Evolutionary conservation across 2,888 invertebrate genomes (phyloP), one percentile per base, ranked within the genome.

Genomic region (Ennomos fuscantarius): DNA sequence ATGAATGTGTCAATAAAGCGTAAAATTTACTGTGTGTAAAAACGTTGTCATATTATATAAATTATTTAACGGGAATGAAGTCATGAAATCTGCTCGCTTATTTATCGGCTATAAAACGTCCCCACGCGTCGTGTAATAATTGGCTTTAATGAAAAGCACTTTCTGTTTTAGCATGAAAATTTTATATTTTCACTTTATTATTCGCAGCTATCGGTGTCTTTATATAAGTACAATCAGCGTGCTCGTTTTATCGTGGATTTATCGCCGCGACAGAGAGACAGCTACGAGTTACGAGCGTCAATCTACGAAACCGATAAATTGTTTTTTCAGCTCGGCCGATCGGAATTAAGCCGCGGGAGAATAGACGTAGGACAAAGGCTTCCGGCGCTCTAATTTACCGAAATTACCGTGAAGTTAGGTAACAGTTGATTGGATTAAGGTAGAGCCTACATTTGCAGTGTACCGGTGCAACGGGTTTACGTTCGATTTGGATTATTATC

Each of bases 401-500:
- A 68, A 69, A 68, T 68, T 61, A 63, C 59, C 41, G 66, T 66
- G 59, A 58, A 69, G 66, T 59, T 62, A 52, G 52, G 60, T 53
- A 51, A 46, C 59, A 65, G 65, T 51, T 67, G 69, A 74, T 73
- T 70, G 68, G 66, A 68, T 68, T 57, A 63, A 69, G 63, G 62
- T 55, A 54, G 34, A 33, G 52, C 51, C 59, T 58, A 58, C 68
- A 68, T 71, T 73, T 65, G 66, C 65, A 68, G 55, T 69, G 56
- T 57, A 62, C 62, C 59, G 55, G 48, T 65, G 65, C 65, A 72
- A 54, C 65, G 61, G 66, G 69, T 83, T 82, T 78, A 79, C 68
- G 68, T 69, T 71, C 72, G 72, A 74, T 76, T 70, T 71, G 73
- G 72, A 76, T 76, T 72, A 77, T 73, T 73, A 61, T 72, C 70